A percentile compares a stretch with the other conserved stretches of the same genome.
phyloP scores from a whole-genome alignment of 2,113 vertebrate genomes.

The Murina feae region DNA sequence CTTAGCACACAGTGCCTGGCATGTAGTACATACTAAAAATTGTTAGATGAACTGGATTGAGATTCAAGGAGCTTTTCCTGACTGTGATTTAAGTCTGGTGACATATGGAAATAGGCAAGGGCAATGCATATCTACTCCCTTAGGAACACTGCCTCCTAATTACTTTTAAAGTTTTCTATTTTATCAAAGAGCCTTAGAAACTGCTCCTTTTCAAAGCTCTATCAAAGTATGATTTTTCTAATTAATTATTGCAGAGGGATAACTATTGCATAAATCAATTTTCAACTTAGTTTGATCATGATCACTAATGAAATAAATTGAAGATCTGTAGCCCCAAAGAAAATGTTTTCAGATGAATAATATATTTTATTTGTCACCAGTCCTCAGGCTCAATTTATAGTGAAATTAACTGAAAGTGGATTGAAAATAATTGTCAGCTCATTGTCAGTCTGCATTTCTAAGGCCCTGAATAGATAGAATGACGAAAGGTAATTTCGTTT shows the following conservation, averaged over 20 bases:
- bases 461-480: constrained; percentile 62
- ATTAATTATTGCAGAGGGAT: constrained; percentile 69
- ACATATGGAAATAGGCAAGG: constrained; percentile 49
- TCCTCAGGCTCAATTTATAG: constrained; percentile 70
- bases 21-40: neutral
- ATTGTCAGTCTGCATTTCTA: constrained; percentile 60
- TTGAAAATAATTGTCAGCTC: constrained; percentile 74
- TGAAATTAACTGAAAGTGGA: constrained; percentile 76
- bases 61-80: constrained; percentile 32
- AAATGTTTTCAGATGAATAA: constrained; percentile 68
- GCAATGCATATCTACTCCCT: constrained; percentile 50
- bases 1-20: neutral
- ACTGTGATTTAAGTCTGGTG: constrained; percentile 33
- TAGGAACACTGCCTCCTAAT: constrained; percentile 66
- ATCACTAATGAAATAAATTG: constrained; percentile 70
- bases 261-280: constrained; percentile 77
- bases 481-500: constrained; percentile 71
- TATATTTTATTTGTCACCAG: constrained; percentile 78
- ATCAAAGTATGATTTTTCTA: constrained; percentile 69
- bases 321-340: constrained; percentile 60
- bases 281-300: constrained; percentile 66
- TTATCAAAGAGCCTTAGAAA: constrained; percentile 69
- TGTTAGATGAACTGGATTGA: constrained; percentile 47
- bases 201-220: constrained; percentile 61
- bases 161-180: constrained; percentile 71